These are phyloP conservation scores for Cacoxenus indagator DNA, from an alignment of 2,888 invertebrate genomes.

Conservation along the genomic window DNA sequence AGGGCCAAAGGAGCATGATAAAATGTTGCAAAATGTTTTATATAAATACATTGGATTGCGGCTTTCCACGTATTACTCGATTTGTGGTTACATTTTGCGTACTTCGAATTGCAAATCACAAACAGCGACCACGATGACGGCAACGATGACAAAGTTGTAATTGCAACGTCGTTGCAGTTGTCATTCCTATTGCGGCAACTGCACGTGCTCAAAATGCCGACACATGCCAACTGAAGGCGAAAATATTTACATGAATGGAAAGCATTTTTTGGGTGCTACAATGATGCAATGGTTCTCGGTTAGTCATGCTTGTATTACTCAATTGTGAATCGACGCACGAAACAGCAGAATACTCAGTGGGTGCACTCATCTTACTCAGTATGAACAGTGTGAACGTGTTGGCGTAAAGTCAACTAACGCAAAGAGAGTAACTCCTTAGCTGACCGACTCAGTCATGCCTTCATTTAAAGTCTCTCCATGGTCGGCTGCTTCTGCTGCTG, in stretches of 20 bases:
- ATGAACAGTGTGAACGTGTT: background rate
- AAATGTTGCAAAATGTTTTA: constrained; percentile 9
- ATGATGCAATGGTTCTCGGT: background rate
- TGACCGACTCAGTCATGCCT: background rate
- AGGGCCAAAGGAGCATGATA: background rate
- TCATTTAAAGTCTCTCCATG: constrained; percentile 30
- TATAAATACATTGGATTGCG: constrained; percentile 41
- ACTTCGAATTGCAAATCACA: background rate
- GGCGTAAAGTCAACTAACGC: background rate
- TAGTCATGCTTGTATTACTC: background rate
- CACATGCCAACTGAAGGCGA: background rate
- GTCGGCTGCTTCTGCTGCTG: constrained; percentile 40
- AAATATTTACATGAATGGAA: background rate
- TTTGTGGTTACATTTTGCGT: constrained; percentile 45
- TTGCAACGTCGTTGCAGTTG: too few species aligned
- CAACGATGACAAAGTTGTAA: background rate
- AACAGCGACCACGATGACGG: background rate
- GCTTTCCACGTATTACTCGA: constrained; percentile 39
- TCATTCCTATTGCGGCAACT: background rate
- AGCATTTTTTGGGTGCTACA: background rate
- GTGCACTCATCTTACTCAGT: too few species aligned
- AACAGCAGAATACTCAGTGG: background rate
- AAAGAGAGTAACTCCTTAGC: background rate
- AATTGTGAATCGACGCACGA: background rate
- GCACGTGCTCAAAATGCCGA: background rate